Percentiles rank a stretch among this genome's conserved stretches.
These are phyloP conservation scores for Pagetopsis macropterus DNA, from an alignment of 2,797 vertebrate species.

Conservation along the genomic window DNA sequence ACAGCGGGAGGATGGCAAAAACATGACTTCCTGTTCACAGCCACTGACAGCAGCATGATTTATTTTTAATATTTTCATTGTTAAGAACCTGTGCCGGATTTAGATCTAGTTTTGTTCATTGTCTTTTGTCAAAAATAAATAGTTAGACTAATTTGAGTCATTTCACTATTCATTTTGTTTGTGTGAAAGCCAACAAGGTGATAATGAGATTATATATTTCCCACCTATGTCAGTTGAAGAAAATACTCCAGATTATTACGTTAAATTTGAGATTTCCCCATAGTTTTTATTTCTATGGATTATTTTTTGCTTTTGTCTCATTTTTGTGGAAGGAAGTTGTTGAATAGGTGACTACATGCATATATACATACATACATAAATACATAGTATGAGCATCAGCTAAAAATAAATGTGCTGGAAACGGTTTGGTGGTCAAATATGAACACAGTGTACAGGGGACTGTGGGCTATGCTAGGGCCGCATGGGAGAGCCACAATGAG, in stretches of 20 bases:
- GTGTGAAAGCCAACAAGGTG: no score
- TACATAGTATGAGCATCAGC: no score
- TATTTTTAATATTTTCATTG: background rate
- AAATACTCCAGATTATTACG: no score
- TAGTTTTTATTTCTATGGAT: no score
- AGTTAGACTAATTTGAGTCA: no score
- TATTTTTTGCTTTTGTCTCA: no score
- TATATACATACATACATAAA: no score
- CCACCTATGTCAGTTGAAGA: no score
- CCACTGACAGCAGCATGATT: conserved; percentile 20
- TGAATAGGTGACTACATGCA: background rate
- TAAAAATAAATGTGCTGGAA: conserved; percentile 7
- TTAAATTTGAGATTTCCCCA: no score
- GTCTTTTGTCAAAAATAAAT: background rate
- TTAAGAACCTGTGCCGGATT: background rate
- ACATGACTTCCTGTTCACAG: conserved; percentile 50
- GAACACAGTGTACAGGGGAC: background rate
- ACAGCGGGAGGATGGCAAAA: conserved; percentile 48
- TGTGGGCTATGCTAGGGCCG: conserved; percentile 17
- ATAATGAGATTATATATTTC: no score
- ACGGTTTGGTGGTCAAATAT: conserved; percentile 17
- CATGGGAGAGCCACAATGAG: conserved; percentile 58
- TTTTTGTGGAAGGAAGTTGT: background rate
- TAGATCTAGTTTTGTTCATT: background rate
- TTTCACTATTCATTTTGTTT: background rate